These are phyloP conservation scores for Heliconius hermathena DNA, from an alignment of 1,140 invertebrate species.

Conservation along the genomic window DNA sequence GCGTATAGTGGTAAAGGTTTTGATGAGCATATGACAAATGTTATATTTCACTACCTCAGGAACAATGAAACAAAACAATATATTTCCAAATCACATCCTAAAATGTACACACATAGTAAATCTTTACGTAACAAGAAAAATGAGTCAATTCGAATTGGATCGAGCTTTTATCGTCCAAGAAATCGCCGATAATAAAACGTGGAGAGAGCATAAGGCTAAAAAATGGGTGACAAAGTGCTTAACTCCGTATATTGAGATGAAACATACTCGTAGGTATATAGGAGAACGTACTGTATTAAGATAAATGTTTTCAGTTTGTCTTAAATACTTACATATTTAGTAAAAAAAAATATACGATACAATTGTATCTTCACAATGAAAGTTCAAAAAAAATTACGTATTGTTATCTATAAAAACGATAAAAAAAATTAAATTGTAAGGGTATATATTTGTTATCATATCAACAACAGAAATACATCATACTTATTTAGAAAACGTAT, in stretches of 20 bases:
- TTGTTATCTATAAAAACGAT: too few relatives aligned
- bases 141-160: constrained; percentile 18
- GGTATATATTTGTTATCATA: too few relatives aligned
- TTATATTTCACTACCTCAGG: not conserved
- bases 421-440: too few relatives aligned
- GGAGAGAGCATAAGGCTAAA: constrained; percentile 18
- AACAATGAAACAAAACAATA: not conserved
- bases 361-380: too few relatives aligned
- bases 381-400: too few relatives aligned
- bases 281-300: not conserved
- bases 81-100: not conserved
- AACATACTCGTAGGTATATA: not conserved
- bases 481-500: too few relatives aligned
- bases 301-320: not conserved
- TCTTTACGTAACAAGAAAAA: constrained; percentile 1
- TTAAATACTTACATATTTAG: not conserved
- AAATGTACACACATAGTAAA: constrained; percentile 1
- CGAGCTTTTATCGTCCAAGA: constrained; percentile 20
- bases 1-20: too few relatives aligned
- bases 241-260: constrained; percentile 13
- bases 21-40: too few relatives aligned
- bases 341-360: not conserved
- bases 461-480: too few relatives aligned
- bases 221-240: constrained; percentile 23
- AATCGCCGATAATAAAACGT: constrained; percentile 18